phyloP scores from a whole-genome alignment of 1,140 invertebrate genomes.

The Danaus plexippus region DNA sequence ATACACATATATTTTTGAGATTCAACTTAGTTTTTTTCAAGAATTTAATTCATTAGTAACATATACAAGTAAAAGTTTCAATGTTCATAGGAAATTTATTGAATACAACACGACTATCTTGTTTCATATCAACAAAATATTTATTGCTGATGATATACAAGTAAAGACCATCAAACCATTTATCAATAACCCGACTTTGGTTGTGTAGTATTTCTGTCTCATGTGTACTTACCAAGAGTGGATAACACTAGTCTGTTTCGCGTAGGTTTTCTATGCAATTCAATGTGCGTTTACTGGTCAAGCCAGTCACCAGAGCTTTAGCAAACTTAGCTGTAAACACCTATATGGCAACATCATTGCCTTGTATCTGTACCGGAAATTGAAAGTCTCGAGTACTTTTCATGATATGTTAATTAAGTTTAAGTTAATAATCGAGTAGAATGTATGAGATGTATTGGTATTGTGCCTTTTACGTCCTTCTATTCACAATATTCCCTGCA shows the following conservation, averaged over 20 bases:
- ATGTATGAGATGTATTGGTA: no score
- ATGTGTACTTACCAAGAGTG: slow-evolving; percentile 18
- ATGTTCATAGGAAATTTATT: slow-evolving; percentile 1
- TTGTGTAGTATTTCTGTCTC: slow-evolving; percentile 4
- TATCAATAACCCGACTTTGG: slow-evolving; percentile 11
- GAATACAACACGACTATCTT: not conserved
- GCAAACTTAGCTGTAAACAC: slow-evolving; percentile 22
- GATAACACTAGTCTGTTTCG: slow-evolving; percentile 21
- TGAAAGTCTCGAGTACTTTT: no score
- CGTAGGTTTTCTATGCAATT: slow-evolving; percentile 33
- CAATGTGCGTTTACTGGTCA: slow-evolving; percentile 33
- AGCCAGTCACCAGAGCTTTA: slow-evolving; percentile 26
- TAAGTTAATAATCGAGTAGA: no score
- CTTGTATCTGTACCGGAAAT: slow-evolving; percentile 5
- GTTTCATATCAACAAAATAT: slow-evolving; percentile 1
- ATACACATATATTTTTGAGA: no score
- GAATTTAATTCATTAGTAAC: no score
- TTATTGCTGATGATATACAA: slow-evolving; percentile 10
- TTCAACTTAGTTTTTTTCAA: no score
- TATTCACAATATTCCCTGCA: slow-evolving; percentile 32
- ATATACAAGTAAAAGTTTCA: not conserved
- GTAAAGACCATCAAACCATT: slow-evolving; percentile 4
- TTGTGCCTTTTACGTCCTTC: not conserved
- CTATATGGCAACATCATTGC: slow-evolving; percentile 25
- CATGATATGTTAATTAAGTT: no score